Base-by-base conservation (phyloP, 2,888 invertebrate species). In the Psylliodes chrysocephalus region DNA sequence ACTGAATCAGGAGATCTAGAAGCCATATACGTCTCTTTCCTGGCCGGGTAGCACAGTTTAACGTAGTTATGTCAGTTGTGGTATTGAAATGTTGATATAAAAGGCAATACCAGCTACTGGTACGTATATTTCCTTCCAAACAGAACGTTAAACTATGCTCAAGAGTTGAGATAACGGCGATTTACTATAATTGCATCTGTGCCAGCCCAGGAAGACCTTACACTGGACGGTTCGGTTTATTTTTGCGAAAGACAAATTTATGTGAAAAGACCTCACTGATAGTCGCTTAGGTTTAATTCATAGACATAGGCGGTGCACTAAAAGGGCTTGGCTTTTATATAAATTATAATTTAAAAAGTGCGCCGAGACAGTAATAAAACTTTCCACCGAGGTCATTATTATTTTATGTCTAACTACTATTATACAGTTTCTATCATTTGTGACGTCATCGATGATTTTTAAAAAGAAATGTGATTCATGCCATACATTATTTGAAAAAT, bases 151-250 rank as follows among this genome's bases (percentile, higher is more conserved):
- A 54, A 54, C 40, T 40, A 54, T 54, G 54, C 22, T 54, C 40
- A 54, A 40, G 54, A 54, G 54, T 54, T 14, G 38, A 54, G 54
- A 54, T 54, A 54, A 54, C 54, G 38, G 54, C 54, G 54, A 54
- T 54, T 54, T 54, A 54, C 54, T 40, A 54, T 54, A 54, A 54
- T 54, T 54, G 40, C 54, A 54, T 54, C 54, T 22, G 54, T 40
- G 38, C 54, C 54, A 40, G 38, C 22, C 25, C 47, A 49, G 49
- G 28, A 54, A 54, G 52, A 52, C 8, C 35, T 40, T 54, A 54
- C 40, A 40, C 25, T 12, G 40, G 22, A 54, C 40, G 40, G 19
- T 54, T 54, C 30, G 40, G 40, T 40, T 54, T 52, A 38, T 38
- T 40, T 54, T 54, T 40, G 54, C 54, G 15, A 38, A 40, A 19